Conservation (phyloP, 2,888 invertebrate genomes). For the Diaphora mendica region DNA sequence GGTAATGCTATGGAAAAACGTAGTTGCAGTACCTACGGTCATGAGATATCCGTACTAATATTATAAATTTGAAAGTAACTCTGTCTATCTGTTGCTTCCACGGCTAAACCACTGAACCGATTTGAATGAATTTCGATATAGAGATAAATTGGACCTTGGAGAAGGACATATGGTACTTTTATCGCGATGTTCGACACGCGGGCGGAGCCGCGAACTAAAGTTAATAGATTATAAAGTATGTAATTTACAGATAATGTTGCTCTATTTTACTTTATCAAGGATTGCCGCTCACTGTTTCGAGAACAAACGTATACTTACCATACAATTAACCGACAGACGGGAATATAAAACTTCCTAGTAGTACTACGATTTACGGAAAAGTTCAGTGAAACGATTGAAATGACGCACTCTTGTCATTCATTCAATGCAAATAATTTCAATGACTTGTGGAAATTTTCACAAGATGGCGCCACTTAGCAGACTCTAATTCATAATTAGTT, state of each 20-base stretch:
- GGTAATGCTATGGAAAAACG: not conserved
- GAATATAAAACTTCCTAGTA: constrained; percentile 34
- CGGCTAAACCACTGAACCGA: too few relatives aligned
- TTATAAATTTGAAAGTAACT: too few relatives aligned
- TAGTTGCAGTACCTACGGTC: too few relatives aligned
- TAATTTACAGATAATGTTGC: not conserved
- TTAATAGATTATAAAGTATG: not conserved
- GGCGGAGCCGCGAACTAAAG: too few relatives aligned
- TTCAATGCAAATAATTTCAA: constrained; percentile 18
- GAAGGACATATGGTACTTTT: too few relatives aligned
- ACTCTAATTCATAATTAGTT: not conserved
- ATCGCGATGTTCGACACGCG: too few relatives aligned
- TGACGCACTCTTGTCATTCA: constrained; percentile 6
- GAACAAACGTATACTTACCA: constrained; percentile 9
- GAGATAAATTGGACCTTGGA: too few relatives aligned
- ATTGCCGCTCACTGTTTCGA: constrained; percentile 14
- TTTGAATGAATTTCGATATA: too few relatives aligned
- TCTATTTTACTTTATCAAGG: constrained; percentile 7
- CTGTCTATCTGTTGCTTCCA: too few relatives aligned
- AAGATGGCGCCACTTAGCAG: constrained; percentile 8
- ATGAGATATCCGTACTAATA: too few relatives aligned
- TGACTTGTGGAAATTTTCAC: constrained; percentile 16
- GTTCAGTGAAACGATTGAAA: constrained; percentile 22
- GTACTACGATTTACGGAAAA: constrained; percentile 34
- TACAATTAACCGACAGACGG: constrained; percentile 26